A percentile compares a stretch with the other conserved stretches of the same genome.
phyloP scores from a whole-genome alignment of 2,888 invertebrate genomes.

The Acleris holmiana region DNA sequence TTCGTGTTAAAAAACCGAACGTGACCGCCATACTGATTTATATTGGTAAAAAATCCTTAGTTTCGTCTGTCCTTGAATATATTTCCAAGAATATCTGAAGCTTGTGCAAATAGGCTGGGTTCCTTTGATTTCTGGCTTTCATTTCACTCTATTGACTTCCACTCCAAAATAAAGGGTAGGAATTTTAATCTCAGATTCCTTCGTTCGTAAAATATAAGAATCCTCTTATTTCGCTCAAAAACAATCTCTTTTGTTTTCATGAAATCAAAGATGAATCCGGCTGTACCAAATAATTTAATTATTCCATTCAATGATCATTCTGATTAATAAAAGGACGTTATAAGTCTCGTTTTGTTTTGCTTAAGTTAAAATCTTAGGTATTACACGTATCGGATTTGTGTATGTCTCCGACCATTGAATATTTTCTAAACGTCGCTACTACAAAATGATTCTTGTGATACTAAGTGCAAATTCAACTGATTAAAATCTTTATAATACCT shows the following conservation, averaged over 20 bases:
- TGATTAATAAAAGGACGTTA: background rate
- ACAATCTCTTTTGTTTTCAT: slow-evolving; percentile 13
- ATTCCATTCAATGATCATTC: background rate
- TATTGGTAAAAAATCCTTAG: slow-evolving; percentile 21
- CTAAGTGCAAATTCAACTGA: too few species aligned
- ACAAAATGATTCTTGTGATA: too few species aligned
- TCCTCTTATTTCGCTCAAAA: slow-evolving; percentile 39
- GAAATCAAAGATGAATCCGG: slow-evolving; percentile 14
- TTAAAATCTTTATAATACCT: too few species aligned
- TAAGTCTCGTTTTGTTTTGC: too few species aligned
- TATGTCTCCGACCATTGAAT: too few species aligned
- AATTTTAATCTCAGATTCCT: slow-evolving; percentile 66
- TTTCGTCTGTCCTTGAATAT: slow-evolving; percentile 38
- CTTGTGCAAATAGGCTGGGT: slow-evolving; percentile 52
- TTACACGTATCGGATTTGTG: too few species aligned
- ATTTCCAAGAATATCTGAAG: slow-evolving; percentile 41
- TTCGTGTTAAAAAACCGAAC: slow-evolving; percentile 20
- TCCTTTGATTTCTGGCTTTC: slow-evolving; percentile 64
- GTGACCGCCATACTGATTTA: slow-evolving; percentile 15
- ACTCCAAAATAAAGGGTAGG: slow-evolving; percentile 62
- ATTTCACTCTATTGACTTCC: slow-evolving; percentile 66
- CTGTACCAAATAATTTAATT: slow-evolving; percentile 16
- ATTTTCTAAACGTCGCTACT: too few species aligned
- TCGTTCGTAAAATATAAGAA: slow-evolving; percentile 43
- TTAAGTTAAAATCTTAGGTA: too few species aligned